Percentiles rank a stretch among this genome's conserved stretches.
phyloP scores from a whole-genome alignment of 2,113 vertebrate species.

The Bombycilla garrulus region DNA sequence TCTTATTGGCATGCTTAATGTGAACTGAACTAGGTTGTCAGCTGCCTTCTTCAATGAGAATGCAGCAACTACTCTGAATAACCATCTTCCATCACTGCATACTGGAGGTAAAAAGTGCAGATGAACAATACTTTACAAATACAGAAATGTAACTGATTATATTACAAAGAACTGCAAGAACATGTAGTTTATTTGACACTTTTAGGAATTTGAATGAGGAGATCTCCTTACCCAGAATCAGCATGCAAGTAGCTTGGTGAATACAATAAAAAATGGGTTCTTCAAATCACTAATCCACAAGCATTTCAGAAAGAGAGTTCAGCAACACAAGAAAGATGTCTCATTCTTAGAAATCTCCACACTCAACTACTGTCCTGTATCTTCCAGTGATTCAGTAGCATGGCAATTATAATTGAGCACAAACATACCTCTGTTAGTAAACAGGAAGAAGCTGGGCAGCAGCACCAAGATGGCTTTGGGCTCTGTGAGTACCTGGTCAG shows the following conservation, averaged over 20 bases:
- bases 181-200: background rate
- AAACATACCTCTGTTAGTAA: background rate
- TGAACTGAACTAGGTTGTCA: background rate
- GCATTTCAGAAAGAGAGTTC: background rate
- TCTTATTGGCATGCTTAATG: background rate
- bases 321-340: background rate
- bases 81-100: background rate
- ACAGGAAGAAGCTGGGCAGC: background rate
- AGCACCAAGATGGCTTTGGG: background rate
- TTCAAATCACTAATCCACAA: background rate
- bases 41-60: background rate
- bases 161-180: background rate
- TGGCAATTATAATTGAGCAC: background rate
- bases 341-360: slow-evolving; percentile 4
- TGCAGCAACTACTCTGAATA: background rate
- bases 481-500: background rate
- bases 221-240: background rate
- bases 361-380: background rate
- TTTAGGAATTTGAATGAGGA: background rate
- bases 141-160: background rate
- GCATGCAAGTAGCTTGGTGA: background rate
- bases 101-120: background rate
- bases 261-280: background rate
- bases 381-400: background rate
- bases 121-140: background rate